Evolutionary conservation across 2,113 vertebrate genomes (phyloP), one percentile per base, ranked within the genome.

Genomic region (Pundamilia nyererei): DNA sequence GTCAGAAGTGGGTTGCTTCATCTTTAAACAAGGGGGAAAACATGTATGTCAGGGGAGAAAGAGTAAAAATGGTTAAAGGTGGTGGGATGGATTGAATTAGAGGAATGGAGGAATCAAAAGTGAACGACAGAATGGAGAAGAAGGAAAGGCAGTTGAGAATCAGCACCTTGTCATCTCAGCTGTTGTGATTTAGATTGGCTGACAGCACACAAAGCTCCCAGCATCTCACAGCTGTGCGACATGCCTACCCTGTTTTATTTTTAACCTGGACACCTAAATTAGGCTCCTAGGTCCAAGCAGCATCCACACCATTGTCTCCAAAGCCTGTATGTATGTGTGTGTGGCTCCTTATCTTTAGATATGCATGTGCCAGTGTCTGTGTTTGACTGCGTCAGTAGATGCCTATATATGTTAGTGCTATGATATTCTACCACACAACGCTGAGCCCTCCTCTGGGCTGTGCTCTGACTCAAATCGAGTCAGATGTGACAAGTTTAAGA

Each of bases 171-270:
- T 96, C 96, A 95, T 96, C 95, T 97, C 97, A 97, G 97, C 98
- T 98, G 97, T 97, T 96, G 95, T 82, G 95, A 96, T 97, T 96
- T 95, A 95, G 92, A 91, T 38, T 75, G 95, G 92, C 96, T 96
- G 96, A 95, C 95, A 96, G 92, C 96, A 95, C 92, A 94, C 3
- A 88, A 92, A 96, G 95, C 95, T 96, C 87, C 75, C 92, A 93
- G 93, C 89, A 90, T 95, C 96, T 91, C 94, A 96, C 97, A 97
- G 96, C 97, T 97, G 97, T 96, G 96, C 89, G 75, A 90, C 94
- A 96, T 95, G 91, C 96, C 95, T 94, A 91, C 90, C 89, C 80
- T 87, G 89, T 89, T 93, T 94, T 97, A 96, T 97, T 97, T 97
- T 97, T 97, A 97, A 96, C 95, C 93, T 85, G 19, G 79, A 79